These are phyloP conservation scores for Apodemia mormo DNA, from an alignment of 2,888 invertebrate genomes.

Conservation along the genomic window DNA sequence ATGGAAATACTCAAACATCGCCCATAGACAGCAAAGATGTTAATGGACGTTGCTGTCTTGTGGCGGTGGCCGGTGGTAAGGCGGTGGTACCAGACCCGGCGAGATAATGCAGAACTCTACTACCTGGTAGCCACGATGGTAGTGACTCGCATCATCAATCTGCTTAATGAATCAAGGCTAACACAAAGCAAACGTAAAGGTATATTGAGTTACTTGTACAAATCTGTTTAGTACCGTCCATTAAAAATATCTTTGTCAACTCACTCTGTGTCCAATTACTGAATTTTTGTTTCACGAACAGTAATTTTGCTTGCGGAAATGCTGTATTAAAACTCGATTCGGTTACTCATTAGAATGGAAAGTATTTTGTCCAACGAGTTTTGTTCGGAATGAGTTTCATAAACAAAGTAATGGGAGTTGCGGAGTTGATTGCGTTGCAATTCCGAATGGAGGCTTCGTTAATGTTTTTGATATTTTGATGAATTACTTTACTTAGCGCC, in stretches of 20 bases:
- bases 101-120: too few species aligned
- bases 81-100: too few species aligned
- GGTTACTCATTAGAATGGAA: slow-evolving; percentile 15
- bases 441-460: slow-evolving; percentile 9
- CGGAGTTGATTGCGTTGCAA: slow-evolving; percentile 2
- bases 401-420: slow-evolving; percentile 16
- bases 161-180: too few species aligned
- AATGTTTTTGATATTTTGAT: slow-evolving; percentile 16
- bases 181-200: too few species aligned
- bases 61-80: too few species aligned
- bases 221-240: slow-evolving; percentile 2
- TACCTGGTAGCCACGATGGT: too few species aligned
- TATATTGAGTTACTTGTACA: neutral
- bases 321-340: slow-evolving; percentile 15
- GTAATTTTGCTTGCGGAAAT: slow-evolving; percentile 14
- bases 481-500: neutral
- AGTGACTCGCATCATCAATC: too few species aligned
- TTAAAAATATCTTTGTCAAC: slow-evolving; percentile 11
- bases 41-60: too few species aligned
- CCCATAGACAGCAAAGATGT: too few species aligned
- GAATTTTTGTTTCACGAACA: slow-evolving; percentile 10
- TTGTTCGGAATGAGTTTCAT: slow-evolving; percentile 11
- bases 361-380: slow-evolving; percentile 18
- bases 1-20: too few species aligned
- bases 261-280: slow-evolving; percentile 10